phyloP scores from a whole-genome alignment of 2,797 vertebrate species.

The Trematomus bernacchii region DNA sequence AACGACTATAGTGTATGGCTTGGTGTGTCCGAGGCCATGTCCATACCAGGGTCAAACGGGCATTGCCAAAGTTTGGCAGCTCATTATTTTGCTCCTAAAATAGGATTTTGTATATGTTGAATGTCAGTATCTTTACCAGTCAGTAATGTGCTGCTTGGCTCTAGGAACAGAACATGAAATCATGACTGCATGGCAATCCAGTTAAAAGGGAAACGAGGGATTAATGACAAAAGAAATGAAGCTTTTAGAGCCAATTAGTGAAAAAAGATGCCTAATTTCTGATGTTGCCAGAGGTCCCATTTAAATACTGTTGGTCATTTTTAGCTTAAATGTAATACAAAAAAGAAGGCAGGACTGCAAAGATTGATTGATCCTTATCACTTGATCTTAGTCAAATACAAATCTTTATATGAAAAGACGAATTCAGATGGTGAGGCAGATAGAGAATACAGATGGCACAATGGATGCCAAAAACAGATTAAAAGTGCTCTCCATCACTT shows the following conservation, averaged over 20 bases:
- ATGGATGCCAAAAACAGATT: constrained; percentile 8
- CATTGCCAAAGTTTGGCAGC: constrained; percentile 26
- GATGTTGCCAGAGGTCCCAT: not conserved
- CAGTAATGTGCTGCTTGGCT: constrained; percentile 14
- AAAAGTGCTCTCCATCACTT: constrained; percentile 13
- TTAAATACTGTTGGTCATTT: not conserved
- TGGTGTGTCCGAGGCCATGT: not conserved
- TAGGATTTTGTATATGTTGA: constrained; percentile 13
- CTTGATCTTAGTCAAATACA: constrained; percentile 10
- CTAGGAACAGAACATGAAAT: constrained; percentile 14
- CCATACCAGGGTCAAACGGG: constrained; percentile 18
- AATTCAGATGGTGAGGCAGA: not conserved
- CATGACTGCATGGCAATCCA: not conserved
- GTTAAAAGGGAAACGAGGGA: constrained; percentile 13
- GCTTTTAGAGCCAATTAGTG: constrained; percentile 5
- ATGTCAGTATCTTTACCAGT: constrained; percentile 29
- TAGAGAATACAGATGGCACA: constrained; percentile 20
- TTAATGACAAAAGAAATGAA: constrained; percentile 19
- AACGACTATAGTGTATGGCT: not conserved
- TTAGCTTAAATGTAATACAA: not conserved
- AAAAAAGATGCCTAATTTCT: not conserved
- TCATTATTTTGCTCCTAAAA: constrained; percentile 47
- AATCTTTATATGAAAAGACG: constrained; percentile 1
- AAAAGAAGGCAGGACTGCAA: not conserved
- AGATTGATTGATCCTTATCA: constrained; percentile 2